Base-by-base conservation (phyloP, 2,113 vertebrate genomes). In the Xenotilapia leptura region DNA sequence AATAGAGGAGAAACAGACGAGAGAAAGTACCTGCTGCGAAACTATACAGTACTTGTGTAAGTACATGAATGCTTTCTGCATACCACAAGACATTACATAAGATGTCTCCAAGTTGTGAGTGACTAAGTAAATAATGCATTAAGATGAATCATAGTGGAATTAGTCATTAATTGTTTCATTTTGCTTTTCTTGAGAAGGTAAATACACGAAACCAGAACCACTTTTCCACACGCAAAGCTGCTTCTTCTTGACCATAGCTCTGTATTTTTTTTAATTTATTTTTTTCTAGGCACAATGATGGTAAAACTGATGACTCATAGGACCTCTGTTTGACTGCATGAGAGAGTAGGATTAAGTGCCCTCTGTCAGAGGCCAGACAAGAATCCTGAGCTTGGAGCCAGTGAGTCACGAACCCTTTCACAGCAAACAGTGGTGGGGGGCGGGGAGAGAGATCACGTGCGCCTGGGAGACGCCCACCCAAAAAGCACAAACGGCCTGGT, bases 381-480 rank as follows among this genome's bases (percentile, higher is more conserved):
- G 94, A 92, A 89, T 86, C 90, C 88, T 83, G 88, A 88, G 93
- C 82, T 85, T 86, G 83, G 93, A 96, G 94, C 83, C 93, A 90
- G 88, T 96, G 96, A 96, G 89, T 96, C 96, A 96, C 68, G n/a
- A 90, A 88, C 85, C 83, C 92, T 89, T 89, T 90, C 84, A 15
- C 91, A 83, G 90, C 92, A 92, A 95, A 94, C 85, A 65, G 60
- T 38, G 33, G 31, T 62, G 31, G 9, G 82, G 90, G 68, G 38
- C 55, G 26, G 80, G 90, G 68, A 17, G 55, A 58, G 42, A 7
- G 90, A 94, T 94, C 94, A 93, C 90, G 87, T 95, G 94, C 79
- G 33, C 86, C 80, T 80, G 81, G 88, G 90, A 94, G 92, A 93
- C 91, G 89, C 89, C 93, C 94, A 88, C 91, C 83, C 83, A 80